Base-by-base conservation (phyloP, 2,888 invertebrate species). In the Zygogramma bicolorata region DNA sequence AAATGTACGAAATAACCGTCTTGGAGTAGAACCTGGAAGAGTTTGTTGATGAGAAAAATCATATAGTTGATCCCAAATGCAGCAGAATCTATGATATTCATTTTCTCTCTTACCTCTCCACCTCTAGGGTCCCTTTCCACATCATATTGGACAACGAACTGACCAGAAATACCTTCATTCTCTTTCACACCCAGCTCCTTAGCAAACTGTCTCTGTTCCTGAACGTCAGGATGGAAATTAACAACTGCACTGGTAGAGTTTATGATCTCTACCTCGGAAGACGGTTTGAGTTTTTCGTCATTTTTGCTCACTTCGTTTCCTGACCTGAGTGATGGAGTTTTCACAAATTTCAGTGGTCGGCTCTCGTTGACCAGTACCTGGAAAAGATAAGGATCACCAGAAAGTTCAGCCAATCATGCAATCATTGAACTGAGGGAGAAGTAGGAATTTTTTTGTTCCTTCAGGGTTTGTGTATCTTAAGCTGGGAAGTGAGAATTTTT, bases 1-100 rank as follows among this genome's bases (percentile, higher is more conserved):
- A 93, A 93, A 81, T 94, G 94, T 0, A 93, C 92, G 85, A 94
- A 94, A 85, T 93, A 93, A 0, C 93, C 93, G 77, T 92, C 91
- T 80, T 91, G 90, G 0, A 92, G 88, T 88, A 92, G 81, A 2
- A 86, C 88, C 91, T 91, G 79, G 0, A 81, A 76, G 61, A 60
- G 1, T 1, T 0, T 38, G 38, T 38, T 10, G 1, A n/a, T 38
- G n/a, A n/a, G n/a, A n/a, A n/a, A n/a, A n/a, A n/a, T n/a, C n/a
- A n/a, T n/a, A n/a, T n/a, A n/a, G n/a, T n/a, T n/a, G n/a, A n/a
- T n/a, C n/a, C n/a, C n/a, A n/a, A n/a, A n/a, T n/a, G n/a, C n/a
- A n/a, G n/a, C n/a, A n/a, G n/a, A n/a, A n/a, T n/a, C n/a, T n/a
- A n/a, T 5, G 4, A 13, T 4, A 8, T 15, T 42, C 15, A 13